phyloP scores from a whole-genome alignment of 1,140 invertebrate species.

The Papilio polyxenes region DNA sequence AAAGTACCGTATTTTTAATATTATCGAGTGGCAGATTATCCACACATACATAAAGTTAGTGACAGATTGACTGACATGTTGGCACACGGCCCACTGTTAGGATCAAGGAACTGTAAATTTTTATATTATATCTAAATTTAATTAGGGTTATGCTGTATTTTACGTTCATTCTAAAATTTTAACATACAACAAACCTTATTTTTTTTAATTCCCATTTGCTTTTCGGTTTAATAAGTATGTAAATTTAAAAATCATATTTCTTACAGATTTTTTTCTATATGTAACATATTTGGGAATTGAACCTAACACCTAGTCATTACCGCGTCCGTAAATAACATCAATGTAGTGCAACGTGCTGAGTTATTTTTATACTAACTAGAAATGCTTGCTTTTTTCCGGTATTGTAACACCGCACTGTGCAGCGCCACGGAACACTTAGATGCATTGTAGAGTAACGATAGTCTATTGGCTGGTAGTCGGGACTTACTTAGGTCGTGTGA shows the following conservation, averaged over 20 bases:
- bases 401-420: background rate
- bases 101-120: constrained; percentile 15
- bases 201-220: background rate
- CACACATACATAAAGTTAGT: background rate
- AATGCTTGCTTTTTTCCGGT: constrained; percentile 10
- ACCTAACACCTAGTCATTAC: background rate
- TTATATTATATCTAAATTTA: background rate
- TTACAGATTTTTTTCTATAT: background rate
- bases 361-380: background rate
- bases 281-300: background rate
- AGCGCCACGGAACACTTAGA: background rate
- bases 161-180: background rate
- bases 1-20: background rate
- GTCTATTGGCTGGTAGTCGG: background rate
- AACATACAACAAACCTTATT: background rate
- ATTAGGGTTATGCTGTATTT: background rate
- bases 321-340: constrained; percentile 18
- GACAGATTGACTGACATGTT: background rate
- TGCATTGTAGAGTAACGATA: background rate
- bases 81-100: background rate
- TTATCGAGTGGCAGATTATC: background rate
- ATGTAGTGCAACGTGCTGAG: constrained; percentile 2
- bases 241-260: background rate
- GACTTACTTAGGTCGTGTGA: background rate
- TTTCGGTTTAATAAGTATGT: background rate